These are phyloP conservation scores for Dascyllus trimaculatus DNA, from an alignment of 2,113 vertebrate species.

Conservation along the genomic window DNA sequence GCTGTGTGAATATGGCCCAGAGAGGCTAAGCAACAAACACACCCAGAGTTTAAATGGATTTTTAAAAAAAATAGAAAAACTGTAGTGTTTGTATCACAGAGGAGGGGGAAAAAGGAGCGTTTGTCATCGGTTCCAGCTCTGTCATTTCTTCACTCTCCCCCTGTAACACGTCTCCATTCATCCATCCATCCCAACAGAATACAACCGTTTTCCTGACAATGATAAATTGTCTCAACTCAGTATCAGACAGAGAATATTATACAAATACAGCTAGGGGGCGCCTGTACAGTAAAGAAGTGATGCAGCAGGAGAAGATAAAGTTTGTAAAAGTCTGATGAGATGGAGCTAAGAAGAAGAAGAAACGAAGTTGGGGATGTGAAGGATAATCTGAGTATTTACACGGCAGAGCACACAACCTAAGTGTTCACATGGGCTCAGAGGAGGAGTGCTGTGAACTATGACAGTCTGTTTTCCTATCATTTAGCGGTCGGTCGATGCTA, in stretches of 20 bases:
- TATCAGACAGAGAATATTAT: slow-evolving; percentile 30
- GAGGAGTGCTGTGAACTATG: slow-evolving; percentile 17
- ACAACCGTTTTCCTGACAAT: slow-evolving; percentile 25
- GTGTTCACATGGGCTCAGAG: not conserved
- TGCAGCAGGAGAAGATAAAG: not conserved
- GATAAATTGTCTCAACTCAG: slow-evolving; percentile 50
- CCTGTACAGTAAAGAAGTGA: slow-evolving; percentile 2
- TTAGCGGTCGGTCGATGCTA: slow-evolving; percentile 42
- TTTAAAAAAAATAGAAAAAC: slow-evolving; percentile 51
- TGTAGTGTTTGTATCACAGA: slow-evolving; percentile 79
- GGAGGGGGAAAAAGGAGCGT: slow-evolving; percentile 42
- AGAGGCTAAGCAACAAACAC: slow-evolving; percentile 84
- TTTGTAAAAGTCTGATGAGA: slow-evolving; percentile 2
- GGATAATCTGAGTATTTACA: not conserved
- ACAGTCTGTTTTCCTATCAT: slow-evolving; percentile 42
- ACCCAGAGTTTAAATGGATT: slow-evolving; percentile 78
- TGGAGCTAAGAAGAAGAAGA: not conserved
- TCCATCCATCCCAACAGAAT: slow-evolving; percentile 52
- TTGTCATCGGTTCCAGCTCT: slow-evolving; percentile 39
- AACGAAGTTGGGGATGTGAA: slow-evolving; percentile 1
- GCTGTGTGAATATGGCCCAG: slow-evolving; percentile 77
- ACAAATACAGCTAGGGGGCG: slow-evolving; percentile 17
- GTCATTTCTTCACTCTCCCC: slow-evolving; percentile 29
- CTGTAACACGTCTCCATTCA: slow-evolving; percentile 39
- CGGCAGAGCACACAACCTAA: not conserved